phyloP scores from a whole-genome alignment of 2,797 vertebrate genomes.

The Sebastes oblongus region DNA sequence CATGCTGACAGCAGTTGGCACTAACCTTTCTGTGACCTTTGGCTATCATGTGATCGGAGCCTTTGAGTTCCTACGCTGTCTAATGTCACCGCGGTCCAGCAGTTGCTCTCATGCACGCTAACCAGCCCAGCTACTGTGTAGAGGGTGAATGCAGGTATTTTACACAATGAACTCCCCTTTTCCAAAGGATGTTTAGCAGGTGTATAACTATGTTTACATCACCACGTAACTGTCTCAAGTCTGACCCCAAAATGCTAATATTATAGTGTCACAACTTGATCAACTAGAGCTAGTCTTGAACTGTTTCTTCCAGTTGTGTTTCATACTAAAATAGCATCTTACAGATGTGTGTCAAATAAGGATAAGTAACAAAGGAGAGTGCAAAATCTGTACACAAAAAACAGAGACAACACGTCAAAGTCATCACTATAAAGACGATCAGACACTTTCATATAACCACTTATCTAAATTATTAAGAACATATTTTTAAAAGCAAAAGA shows the following conservation, averaged over 20 bases:
- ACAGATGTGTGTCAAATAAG: background rate
- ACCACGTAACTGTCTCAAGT: background rate
- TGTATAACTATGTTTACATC: background rate
- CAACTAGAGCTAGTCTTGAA: background rate
- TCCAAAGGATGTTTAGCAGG: background rate
- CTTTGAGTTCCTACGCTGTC: constrained; percentile 35
- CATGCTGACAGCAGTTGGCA: constrained; percentile 33
- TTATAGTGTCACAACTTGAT: background rate
- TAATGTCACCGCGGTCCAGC: constrained; percentile 42
- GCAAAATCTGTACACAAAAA: background rate
- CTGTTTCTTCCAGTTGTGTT: background rate
- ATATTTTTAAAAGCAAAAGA: background rate
- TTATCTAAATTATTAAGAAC: background rate
- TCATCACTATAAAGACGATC: background rate
- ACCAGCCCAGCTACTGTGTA: background rate
- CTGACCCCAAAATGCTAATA: background rate
- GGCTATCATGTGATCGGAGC: constrained; percentile 41
- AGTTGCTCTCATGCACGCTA: constrained; percentile 21
- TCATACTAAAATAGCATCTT: background rate
- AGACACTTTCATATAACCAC: background rate
- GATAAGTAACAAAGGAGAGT: no score
- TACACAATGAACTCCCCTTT: background rate
- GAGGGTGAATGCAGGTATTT: background rate
- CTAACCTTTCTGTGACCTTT: constrained; percentile 64
- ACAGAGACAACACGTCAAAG: background rate